These are phyloP conservation scores for Grallaria varia DNA, from an alignment of 2,113 vertebrate species.

Conservation along the genomic window DNA sequence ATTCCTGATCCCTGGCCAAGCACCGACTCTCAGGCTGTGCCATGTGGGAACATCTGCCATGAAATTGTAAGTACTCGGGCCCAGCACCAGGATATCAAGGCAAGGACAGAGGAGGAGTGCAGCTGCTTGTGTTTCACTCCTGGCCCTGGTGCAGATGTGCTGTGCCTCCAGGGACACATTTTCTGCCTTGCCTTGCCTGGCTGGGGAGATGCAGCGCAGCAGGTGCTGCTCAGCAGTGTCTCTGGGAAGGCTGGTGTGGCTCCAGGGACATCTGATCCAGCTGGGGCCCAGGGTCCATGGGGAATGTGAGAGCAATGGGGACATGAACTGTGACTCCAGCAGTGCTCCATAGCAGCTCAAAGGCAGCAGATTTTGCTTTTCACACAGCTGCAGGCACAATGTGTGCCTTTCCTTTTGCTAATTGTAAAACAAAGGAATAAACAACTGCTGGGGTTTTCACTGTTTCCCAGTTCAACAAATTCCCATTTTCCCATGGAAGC, in stretches of 20 bases:
- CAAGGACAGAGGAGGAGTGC: not conserved
- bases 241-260: not conserved
- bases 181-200: not conserved
- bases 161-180: rapidly evolving
- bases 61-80: not conserved
- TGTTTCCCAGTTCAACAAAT: not conserved
- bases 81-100: not conserved
- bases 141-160: rapidly evolving
- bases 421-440: not conserved
- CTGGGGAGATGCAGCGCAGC: rapidly evolving
- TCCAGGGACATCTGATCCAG: not conserved
- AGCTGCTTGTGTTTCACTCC: not conserved
- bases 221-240: not conserved
- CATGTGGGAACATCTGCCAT: rapidly evolving
- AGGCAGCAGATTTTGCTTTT: not conserved
- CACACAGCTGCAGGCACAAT: not conserved
- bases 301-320: not conserved
- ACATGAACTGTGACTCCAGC: not conserved
- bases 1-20: not conserved
- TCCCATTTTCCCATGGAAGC: not conserved
- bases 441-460: not conserved
- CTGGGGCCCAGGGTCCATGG: rapidly evolving
- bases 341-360: not conserved
- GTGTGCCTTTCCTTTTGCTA: not conserved
- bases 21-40: not conserved